Conservation (phyloP, 2,113 vertebrate species). For the Clarias gariepinus region DNA sequence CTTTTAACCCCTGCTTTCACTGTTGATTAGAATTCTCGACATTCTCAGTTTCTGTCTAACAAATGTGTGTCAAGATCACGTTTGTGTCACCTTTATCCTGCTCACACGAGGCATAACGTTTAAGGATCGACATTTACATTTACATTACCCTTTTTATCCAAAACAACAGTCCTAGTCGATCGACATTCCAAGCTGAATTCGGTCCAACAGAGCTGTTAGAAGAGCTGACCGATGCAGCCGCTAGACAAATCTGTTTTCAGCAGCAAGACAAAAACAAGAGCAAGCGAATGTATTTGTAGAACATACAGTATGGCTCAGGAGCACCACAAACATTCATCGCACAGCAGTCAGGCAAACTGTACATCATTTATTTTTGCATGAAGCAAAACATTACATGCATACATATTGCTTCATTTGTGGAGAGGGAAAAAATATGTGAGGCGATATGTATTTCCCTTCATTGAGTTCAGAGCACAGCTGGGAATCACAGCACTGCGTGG, state of each 20-base stretch:
- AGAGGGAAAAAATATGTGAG: neutral
- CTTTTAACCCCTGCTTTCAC: slow-evolving; percentile 4
- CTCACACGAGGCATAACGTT: neutral
- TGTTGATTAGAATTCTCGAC: neutral
- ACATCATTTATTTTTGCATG: neutral
- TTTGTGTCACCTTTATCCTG: neutral
- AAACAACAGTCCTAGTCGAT: neutral
- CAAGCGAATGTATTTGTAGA: too few relatives aligned
- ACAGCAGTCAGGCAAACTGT: neutral
- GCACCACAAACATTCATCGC: neutral
- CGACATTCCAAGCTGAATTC: too few relatives aligned
- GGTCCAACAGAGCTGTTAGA: neutral
- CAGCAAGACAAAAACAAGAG: neutral
- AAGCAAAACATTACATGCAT: neutral
- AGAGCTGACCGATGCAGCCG: neutral
- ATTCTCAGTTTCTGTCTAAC: neutral
- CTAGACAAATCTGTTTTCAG: neutral
- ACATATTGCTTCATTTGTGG: neutral
- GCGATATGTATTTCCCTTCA: slow-evolving; percentile 11
- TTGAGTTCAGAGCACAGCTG: neutral
- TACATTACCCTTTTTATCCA: neutral
- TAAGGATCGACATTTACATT: neutral
- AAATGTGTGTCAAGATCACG: too few relatives aligned
- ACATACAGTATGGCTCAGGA: neutral
- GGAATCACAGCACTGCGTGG: slow-evolving; percentile 18